Conservation (phyloP, 2,888 invertebrate genomes). For the Rhingia campestris region DNA sequence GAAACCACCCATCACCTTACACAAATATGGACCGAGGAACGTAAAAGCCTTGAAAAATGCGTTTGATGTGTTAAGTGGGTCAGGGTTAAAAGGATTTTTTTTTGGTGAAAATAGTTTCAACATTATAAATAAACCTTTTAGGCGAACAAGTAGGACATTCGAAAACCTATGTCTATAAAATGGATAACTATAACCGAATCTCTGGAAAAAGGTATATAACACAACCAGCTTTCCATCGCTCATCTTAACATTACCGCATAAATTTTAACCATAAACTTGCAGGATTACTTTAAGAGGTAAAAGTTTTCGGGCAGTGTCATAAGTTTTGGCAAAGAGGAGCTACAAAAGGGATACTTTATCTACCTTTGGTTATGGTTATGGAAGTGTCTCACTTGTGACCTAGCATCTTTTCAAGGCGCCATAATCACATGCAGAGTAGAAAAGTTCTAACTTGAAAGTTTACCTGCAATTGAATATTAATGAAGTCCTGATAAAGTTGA, state of each 20-base stretch:
- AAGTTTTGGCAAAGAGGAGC: conserved; percentile 23
- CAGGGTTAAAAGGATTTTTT: neutral
- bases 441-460: conserved; percentile 23
- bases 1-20: neutral
- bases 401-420: neutral
- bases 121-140: too few species aligned
- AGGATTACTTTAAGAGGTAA: conserved; percentile 60
- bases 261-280: conserved; percentile 46
- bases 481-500: conserved; percentile 8
- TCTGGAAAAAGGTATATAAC: too few species aligned
- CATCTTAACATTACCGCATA: conserved; percentile 18
- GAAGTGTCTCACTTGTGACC: neutral
- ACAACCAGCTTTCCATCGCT: too few species aligned
- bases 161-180: too few species aligned
- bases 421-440: conserved; percentile 20
- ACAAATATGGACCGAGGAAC: neutral
- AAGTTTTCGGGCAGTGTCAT: conserved; percentile 35
- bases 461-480: conserved; percentile 44
- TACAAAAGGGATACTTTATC: neutral
- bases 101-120: too few species aligned
- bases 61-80: neutral
- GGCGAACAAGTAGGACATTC: too few species aligned
- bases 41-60: neutral
- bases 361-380: conserved; percentile 1
- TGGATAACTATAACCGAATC: too few species aligned